Conservation (phyloP, 2,797 vertebrate species). For the Diglossa cyanea region DNA sequence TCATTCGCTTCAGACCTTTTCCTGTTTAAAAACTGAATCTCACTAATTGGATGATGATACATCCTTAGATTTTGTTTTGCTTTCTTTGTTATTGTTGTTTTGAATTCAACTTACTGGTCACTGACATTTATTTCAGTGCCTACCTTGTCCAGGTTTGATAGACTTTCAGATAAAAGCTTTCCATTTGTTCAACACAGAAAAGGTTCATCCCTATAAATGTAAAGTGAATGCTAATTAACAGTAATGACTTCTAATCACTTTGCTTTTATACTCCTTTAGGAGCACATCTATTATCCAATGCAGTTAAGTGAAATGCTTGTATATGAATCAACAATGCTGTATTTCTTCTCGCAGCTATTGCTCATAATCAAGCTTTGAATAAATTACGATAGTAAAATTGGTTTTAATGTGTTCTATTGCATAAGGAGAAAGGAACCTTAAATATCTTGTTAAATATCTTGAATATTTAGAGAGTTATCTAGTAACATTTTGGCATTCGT, state of each 20-base stretch:
- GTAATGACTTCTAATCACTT: conserved; percentile 81
- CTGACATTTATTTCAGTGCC: conserved; percentile 54
- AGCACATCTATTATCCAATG: conserved; percentile 76
- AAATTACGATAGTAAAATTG: conserved; percentile 71
- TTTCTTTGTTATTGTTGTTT: conserved; percentile 55
- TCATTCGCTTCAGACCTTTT: conserved; percentile 78
- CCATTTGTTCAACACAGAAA: conserved; percentile 61
- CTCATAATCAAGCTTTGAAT: conserved; percentile 74
- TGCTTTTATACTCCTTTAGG: conserved; percentile 77
- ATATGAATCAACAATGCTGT: conserved; percentile 75
- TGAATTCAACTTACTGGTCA: conserved; percentile 63
- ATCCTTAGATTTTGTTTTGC: conserved; percentile 54
- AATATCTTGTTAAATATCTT: conserved; percentile 63
- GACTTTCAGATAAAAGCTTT: conserved; percentile 72
- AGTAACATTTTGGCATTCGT: conserved; percentile 47
- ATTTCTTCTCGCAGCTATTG: conserved; percentile 68
- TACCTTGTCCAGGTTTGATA: conserved; percentile 74
- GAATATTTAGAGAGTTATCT: conserved; percentile 60
- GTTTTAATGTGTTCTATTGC: conserved; percentile 70
- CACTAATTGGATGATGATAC: conserved; percentile 77
- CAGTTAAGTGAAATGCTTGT: conserved; percentile 77
- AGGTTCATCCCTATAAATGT: conserved; percentile 79
- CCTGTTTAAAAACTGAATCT: conserved; percentile 81
- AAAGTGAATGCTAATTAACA: conserved; percentile 79
- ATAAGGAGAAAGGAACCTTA: conserved; percentile 47